Evolutionary conservation across 2,113 vertebrate species (phyloP).

Genomic region (Oxyruncus cristatus): DNA sequence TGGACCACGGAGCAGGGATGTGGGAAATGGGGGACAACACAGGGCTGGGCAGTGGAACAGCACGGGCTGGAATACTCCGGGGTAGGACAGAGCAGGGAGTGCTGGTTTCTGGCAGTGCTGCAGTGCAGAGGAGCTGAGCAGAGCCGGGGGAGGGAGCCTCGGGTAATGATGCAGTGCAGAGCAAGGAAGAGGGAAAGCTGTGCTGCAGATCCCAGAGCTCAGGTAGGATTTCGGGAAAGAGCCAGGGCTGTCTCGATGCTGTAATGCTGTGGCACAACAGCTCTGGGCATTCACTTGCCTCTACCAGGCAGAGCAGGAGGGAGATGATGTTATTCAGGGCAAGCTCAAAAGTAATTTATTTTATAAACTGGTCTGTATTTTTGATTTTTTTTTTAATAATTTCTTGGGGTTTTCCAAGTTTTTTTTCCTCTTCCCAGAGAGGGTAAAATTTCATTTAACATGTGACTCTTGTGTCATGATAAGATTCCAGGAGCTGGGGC

Average conservation of each 20-base stretch:
- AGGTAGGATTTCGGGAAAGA: not conserved
- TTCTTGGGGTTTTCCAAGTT: not conserved
- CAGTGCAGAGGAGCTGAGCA: slow-evolving; percentile 45
- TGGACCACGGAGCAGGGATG: not conserved
- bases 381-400: not conserved
- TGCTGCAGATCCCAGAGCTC: slow-evolving; percentile 22
- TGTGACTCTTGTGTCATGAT: not conserved
- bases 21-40: accelerated
- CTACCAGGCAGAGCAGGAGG: not conserved
- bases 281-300: not conserved
- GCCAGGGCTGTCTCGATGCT: not conserved
- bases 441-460: not conserved
- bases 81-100: not conserved
- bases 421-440: not conserved
- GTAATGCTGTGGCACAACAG: not conserved
- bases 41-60: not conserved
- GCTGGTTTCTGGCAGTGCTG: not conserved
- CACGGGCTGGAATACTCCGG: not conserved
- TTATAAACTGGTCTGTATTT: not conserved
- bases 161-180: slow-evolving; percentile 31
- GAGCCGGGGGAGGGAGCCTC: not conserved
- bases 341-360: not conserved
- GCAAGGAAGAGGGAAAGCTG: slow-evolving; percentile 3
- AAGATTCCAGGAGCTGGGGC: not conserved
- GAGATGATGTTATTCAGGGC: not conserved